A percentile compares a stretch with the other conserved stretches of the same genome.
Conservation (phyloP, 2,888 invertebrate genomes). For the Andrena bucephala region DNA sequence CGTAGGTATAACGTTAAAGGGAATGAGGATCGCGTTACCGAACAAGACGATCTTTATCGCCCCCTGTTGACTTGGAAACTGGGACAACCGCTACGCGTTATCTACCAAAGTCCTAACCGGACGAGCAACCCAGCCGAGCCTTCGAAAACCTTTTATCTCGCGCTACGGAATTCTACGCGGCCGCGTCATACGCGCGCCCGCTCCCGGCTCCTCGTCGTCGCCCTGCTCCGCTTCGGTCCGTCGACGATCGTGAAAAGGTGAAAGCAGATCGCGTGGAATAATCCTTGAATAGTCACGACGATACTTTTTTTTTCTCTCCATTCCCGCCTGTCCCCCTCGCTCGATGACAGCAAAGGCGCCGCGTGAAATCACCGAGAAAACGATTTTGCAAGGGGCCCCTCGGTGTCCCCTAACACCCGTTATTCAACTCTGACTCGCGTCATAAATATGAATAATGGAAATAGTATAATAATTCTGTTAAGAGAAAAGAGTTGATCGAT, state of each 20-base stretch:
- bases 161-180: conserved; percentile 8
- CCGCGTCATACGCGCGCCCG: conserved; percentile 7
- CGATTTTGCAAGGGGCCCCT: neutral
- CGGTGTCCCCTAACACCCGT: neutral
- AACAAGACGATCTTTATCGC: conserved; percentile 24
- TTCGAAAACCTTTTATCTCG: conserved; percentile 30
- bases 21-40: conserved; percentile 21
- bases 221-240: neutral
- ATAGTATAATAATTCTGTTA: too few relatives aligned
- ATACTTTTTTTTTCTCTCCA: neutral
- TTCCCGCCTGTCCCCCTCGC: neutral
- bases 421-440: neutral
- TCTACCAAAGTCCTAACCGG: neutral
- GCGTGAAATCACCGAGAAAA: conserved; percentile 20
- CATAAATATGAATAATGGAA: too few relatives aligned
- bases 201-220: neutral
- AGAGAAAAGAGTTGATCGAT: too few relatives aligned
- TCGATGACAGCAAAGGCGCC: neutral
- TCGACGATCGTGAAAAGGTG: conserved; percentile 68
- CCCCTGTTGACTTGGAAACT: conserved; percentile 24
- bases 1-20: neutral
- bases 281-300: conserved; percentile 30
- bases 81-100: conserved; percentile 25
- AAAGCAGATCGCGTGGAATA: conserved; percentile 72
- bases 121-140: neutral